Base-by-base conservation (phyloP, 23 tunicate genomes). In the Halocynthia aurantium region DNA sequence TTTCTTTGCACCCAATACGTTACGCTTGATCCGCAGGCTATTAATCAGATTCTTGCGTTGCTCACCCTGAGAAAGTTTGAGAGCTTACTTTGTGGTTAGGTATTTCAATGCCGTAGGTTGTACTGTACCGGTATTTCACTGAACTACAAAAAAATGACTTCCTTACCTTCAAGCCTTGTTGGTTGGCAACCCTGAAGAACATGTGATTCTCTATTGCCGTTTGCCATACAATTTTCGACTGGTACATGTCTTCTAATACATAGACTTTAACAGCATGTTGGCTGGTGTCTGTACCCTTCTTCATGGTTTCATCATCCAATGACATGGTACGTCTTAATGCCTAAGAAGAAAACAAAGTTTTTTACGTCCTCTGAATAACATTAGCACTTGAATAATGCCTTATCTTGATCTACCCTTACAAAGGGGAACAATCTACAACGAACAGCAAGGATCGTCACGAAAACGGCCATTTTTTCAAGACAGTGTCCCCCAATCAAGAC, bases 191-290 rank as follows among this genome's bases (percentile, higher is more conserved):
- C 8, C 85, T 53, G 75, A 50, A 84, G 53, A 73, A 77, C 62
- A 84, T 80, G 85, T 89, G 96, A 56, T 80, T 60, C 57, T 89
- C 88, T 52, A 89, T 67, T 21, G 78, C 77, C 5, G 77, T 68
- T 53, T 76, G 76, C 96, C 96, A 89, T n/a, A 89, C 81, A 31
- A 61, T 69, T 71, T 89, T 89, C 11, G 85, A 62, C 61, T 89
- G 96, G 10, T 50, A 55, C 55, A 66, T 55, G 55, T 76, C 79
- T 11, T 80, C 83, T 22, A 89, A 78, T 18, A 51, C 84, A 50
- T 74, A 74, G 55, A 54, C 78, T 54, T 74, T 74, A 8, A 54
- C 56, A 21, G 56, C 18, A 10, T 74, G 55, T 56, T 12, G n/a
- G 67, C 57, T 74, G 11, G 63, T 53, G 44, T 31, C 44, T n/a